Evolutionary conservation across 2,797 vertebrate genomes (phyloP), one percentile per base, ranked within the genome.

Genomic region (Sebastes variabilis): DNA sequence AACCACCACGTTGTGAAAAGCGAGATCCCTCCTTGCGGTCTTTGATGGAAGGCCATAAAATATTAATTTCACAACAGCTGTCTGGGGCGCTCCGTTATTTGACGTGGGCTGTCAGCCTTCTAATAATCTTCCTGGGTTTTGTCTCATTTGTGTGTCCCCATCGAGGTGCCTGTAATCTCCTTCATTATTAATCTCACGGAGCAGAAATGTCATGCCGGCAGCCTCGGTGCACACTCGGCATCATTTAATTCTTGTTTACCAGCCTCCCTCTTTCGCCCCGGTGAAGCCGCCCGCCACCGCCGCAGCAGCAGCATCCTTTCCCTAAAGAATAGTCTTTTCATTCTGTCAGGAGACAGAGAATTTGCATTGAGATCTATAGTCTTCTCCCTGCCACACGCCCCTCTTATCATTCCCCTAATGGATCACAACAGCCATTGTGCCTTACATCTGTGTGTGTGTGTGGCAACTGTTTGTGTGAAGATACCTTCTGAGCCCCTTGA

Each of bases 141-240:
- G 92, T 95, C 93, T 94, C 86, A 90, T 91, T 89, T 90, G 91
- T 81, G 88, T 87, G 84, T 92, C 92, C 87, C 92, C 85, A 83
- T 87, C 66, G 85, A 94, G 93, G 89, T 91, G 91, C 86, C 93
- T 93, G 89, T 95, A 96, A 96, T 96, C 94, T 93, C 87, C 89
- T 94, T 94, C 87, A 92, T 95, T 95, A 95, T 96, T 95, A 94
- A 96, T 95, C 90, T 93, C 86, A 76, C 76, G 9, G 81, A 92
- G 89, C 87, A 92, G 92, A 96, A 96, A 96, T 94, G 94, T 95
- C 94, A 94, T 62, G 67, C 74, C 56, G 79, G 80, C 85, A 89
- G 91, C 75, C 87, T 89, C 79, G 36, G 66, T 42, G 81, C 80
- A 77, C 88, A 87, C 76, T 66, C 75, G 14, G 75, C 91, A 87